Evolutionary conservation across 2,797 vertebrate species (phyloP).

Genomic region (Amblyopsis hoosieri): DNA sequence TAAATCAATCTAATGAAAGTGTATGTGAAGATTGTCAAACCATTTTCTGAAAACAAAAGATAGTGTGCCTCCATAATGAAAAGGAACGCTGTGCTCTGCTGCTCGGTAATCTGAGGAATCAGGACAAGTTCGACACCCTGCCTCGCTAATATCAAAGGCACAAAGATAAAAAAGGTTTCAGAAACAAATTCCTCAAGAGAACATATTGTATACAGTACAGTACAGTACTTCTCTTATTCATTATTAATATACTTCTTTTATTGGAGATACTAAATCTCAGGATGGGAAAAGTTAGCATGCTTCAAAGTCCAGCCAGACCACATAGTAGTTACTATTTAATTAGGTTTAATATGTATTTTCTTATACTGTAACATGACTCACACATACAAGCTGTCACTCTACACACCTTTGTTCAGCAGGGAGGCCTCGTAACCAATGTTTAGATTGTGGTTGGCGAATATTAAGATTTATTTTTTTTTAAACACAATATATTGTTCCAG

Average conservation of each 20-base stretch:
- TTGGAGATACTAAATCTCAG: not conserved
- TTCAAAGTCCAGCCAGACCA: slow-evolving; percentile 31
- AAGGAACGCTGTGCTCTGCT: slow-evolving; percentile 18
- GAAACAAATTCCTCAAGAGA: slow-evolving; percentile 41
- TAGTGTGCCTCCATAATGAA: not conserved
- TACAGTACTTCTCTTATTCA: no score
- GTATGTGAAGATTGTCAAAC: slow-evolving; percentile 9
- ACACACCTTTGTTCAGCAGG: slow-evolving; percentile 39
- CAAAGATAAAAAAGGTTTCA: slow-evolving; percentile 32
- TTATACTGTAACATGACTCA: slow-evolving; percentile 35
- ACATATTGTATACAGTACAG: no score
- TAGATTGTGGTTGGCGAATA: slow-evolving; percentile 44
- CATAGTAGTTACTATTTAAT: slow-evolving; percentile 22
- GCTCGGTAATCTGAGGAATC: slow-evolving; percentile 16
- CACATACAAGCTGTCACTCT: slow-evolving; percentile 32
- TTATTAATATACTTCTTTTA: no score
- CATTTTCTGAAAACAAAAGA: slow-evolving; percentile 14
- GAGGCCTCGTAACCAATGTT: slow-evolving; percentile 41
- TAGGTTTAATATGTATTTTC: slow-evolving; percentile 39
- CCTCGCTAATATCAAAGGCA: slow-evolving; percentile 9
- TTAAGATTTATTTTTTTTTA: slow-evolving; percentile 23
- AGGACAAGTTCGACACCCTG: slow-evolving; percentile 21
- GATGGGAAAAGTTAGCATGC: slow-evolving; percentile 19
- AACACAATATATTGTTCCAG: slow-evolving; percentile 22
- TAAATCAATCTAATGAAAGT: slow-evolving; percentile 10